Evolutionary conservation across 2,113 vertebrate genomes (phyloP).

Genomic region (Phoenicopterus ruber): DNA sequence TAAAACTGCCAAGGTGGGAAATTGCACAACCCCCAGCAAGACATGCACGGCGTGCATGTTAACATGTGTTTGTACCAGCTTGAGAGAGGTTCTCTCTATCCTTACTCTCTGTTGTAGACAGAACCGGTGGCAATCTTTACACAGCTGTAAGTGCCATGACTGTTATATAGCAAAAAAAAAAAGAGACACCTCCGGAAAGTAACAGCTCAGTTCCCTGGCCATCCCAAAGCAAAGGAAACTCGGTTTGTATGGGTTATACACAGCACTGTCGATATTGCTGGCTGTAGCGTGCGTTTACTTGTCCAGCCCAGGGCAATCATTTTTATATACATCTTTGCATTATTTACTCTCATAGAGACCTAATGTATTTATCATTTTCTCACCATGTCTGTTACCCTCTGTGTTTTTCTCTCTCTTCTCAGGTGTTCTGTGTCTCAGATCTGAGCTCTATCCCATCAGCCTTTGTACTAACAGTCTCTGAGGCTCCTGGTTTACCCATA

Average conservation of each 20-base stretch:
- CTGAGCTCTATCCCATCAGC: constrained; percentile 84
- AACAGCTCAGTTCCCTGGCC: background rate
- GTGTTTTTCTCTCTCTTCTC: constrained; percentile 86
- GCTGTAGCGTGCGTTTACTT: background rate
- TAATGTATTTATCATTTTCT: constrained; percentile 79
- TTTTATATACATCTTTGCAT: constrained; percentile 74
- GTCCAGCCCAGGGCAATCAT: constrained; percentile 53
- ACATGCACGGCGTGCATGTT: accelerated
- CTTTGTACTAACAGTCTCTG: constrained; percentile 89
- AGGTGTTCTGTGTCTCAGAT: constrained; percentile 93
- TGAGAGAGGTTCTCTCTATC: background rate
- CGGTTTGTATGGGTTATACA: background rate
- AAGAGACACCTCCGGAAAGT: background rate
- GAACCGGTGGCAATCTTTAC: background rate
- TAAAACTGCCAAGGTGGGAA: background rate
- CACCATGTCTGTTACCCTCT: constrained; percentile 79
- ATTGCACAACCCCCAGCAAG: background rate
- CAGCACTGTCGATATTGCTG: background rate
- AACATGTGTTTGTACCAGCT: background rate
- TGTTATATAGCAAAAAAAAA: background rate
- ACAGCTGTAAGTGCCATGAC: background rate
- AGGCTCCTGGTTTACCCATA: constrained; percentile 83
- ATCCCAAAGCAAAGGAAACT: background rate
- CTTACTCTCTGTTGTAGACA: background rate
- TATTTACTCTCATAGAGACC: constrained; percentile 71